Base-by-base conservation (phyloP, 1,140 invertebrate species). In the Caenorhabditis latens region DNA sequence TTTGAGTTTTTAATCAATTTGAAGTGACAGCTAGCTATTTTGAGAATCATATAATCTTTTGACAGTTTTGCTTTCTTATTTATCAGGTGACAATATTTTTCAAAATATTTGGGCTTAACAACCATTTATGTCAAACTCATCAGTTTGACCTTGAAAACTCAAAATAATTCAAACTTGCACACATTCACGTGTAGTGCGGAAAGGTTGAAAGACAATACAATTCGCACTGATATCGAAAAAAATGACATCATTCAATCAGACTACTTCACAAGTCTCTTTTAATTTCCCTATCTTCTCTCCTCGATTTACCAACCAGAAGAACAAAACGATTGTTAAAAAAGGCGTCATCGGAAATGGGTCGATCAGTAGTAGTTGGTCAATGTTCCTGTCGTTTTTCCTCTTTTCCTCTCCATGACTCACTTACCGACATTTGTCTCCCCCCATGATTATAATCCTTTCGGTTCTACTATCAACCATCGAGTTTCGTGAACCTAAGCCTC, bases 341-440 rank as follows among this genome's bases (percentile, higher is more conserved):
- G 32, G 43, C 65, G 65, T 71, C 65, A 71, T 71, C 40, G 65
- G 65, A 71, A 71, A 71, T 71, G 65, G 65, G 65, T 71, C 65
- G 65, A 71, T 71, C 65, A 71, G 65, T 43, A 71, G 65, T 40
- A 65, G 61, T 65, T 40, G 61, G 21, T 40, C 9, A 40, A 63
- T 71, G 65, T 71, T 71, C 65, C 65, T 71, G 65, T 63, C 61
- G 11, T 9, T 32, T 21, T 32, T 40, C 24, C 24, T 32, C 11
- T 24, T 24, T 32, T 9, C n/a, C 61, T 13, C 24, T 32, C 57
- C 65, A 71, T 71, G 65, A 71, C 65, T 71, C 65, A 71, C 42
- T 71, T 71, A 71, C 65, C 42, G 42, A 11, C 65, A 71, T 43
- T 71, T 46, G 42, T 71, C 65, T 24, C 21, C 19, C 65, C 16